Evolutionary conservation across 2,113 vertebrate species (phyloP), one percentile per base, ranked within the genome.

Genomic region (Oryzias melastigma): DNA sequence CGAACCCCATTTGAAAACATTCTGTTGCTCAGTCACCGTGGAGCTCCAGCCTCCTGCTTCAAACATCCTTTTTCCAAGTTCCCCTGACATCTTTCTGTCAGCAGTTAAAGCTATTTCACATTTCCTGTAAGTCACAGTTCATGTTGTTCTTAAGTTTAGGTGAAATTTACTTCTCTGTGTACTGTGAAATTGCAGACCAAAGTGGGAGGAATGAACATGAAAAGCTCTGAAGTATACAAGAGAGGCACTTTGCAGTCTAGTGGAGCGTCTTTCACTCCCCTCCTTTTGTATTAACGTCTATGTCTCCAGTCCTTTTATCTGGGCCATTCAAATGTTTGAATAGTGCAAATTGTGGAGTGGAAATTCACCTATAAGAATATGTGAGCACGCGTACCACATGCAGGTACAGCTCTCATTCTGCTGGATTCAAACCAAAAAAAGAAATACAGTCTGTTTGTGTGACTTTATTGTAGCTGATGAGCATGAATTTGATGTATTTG

Each of bases 291-390:
- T 73, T 75, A 77, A 57, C 57, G 19, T 78, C 55, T 25, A 47
- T 78, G 62, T 65, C 46, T 72, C 20, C 40, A 49, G 43, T 45
- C 15, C 46, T 17, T 47, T 62, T 74, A 77, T 47, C 25, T 69
- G 65, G 66, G 42, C 53, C 62, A 52, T 72, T 40, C 24, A 61
- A 13, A 68, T 64, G 65, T 71, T 67, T 69, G 54, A 59, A 71
- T 63, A 73, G 35, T 71, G 45, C 42, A 73, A 24, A 65, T 73
- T 60, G 25, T 63, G 35, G 51, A 64, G 40, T 74, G 51, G 68
- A 71, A 68, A 75, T 72, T 78, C 52, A 75, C 54, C 35, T 35
- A 12, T 35, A 35, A 35, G 35, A 35, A 35, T 35, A 35, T 35
- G 35, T 35, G 35, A 35, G 35, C 35, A 35, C 10, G 35, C 12